Percentiles rank a stretch among this genome's conserved stretches.
Evolutionary conservation across 2,888 invertebrate genomes (phyloP).

Genomic region (Phlogophora meticulosa): DNA sequence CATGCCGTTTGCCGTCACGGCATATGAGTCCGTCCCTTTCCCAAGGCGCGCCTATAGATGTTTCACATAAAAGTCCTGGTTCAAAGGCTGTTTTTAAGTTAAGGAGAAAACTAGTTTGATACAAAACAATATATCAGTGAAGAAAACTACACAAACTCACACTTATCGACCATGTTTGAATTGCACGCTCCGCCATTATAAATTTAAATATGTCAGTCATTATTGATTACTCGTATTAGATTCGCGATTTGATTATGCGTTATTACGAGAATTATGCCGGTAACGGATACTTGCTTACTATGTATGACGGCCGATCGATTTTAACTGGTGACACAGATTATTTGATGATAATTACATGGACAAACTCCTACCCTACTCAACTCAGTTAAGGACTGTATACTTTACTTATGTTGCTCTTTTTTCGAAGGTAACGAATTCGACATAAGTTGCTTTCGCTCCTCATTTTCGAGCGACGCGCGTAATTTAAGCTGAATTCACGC

Average conservation of each 20-base stretch:
- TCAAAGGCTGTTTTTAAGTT: too few relatives aligned
- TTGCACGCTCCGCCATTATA: conserved; percentile 43
- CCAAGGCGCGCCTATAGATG: too few relatives aligned
- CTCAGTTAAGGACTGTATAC: too few relatives aligned
- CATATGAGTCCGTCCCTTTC: too few relatives aligned
- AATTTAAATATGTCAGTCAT: conserved; percentile 62
- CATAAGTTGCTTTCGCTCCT: too few relatives aligned
- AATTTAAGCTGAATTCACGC: too few relatives aligned
- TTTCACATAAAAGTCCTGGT: too few relatives aligned
- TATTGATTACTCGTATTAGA: conserved; percentile 63
- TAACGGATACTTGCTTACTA: conserved; percentile 5
- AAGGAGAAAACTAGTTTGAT: neutral
- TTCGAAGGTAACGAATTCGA: neutral
- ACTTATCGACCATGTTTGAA: conserved; percentile 32
- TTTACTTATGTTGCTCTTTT: neutral
- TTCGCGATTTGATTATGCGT: conserved; percentile 55
- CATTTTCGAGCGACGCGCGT: too few relatives aligned
- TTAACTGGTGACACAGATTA: neutral
- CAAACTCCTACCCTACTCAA: neutral
- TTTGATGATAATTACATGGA: neutral
- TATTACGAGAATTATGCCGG: conserved; percentile 56
- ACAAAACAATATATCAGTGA: conserved; percentile 9
- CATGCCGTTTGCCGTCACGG: too few relatives aligned
- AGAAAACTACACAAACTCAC: conserved; percentile 27
- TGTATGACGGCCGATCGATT: conserved; percentile 4